These are phyloP conservation scores for Orthosia incerta DNA, from an alignment of 2,888 invertebrate genomes.

Conservation along the genomic window DNA sequence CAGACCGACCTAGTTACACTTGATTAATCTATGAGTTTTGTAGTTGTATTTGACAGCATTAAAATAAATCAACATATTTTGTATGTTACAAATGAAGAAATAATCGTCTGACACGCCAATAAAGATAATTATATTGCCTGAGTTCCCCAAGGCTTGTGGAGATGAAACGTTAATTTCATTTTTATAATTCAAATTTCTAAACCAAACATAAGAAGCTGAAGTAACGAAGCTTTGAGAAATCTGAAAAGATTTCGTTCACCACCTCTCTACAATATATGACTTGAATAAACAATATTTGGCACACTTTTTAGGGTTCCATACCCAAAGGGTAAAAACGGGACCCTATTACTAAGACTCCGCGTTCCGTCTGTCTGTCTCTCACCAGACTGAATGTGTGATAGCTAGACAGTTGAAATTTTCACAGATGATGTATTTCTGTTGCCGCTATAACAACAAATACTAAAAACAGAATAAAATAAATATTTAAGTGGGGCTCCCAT, in stretches of 20 bases:
- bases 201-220: background rate
- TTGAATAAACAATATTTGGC: conserved; percentile 3
- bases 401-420: too few relatives aligned
- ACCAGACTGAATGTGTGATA: too few relatives aligned
- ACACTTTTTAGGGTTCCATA: too few relatives aligned
- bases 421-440: too few relatives aligned
- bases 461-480: too few relatives aligned
- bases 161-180: conserved; percentile 26
- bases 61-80: conserved; percentile 6
- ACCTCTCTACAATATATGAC: background rate
- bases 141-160: conserved; percentile 26
- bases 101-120: conserved; percentile 1
- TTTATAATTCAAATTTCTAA: conserved; percentile 21
- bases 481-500: too few relatives aligned
- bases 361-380: too few relatives aligned
- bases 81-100: background rate
- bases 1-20: background rate
- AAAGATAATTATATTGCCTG: background rate
- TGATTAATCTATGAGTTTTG: background rate
- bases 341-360: too few relatives aligned
- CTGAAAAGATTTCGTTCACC: background rate
- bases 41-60: background rate
- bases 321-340: too few relatives aligned
- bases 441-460: too few relatives aligned
- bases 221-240: background rate